Conservation (phyloP, 2,888 invertebrate species). For the Embidobia sp. region DNA sequence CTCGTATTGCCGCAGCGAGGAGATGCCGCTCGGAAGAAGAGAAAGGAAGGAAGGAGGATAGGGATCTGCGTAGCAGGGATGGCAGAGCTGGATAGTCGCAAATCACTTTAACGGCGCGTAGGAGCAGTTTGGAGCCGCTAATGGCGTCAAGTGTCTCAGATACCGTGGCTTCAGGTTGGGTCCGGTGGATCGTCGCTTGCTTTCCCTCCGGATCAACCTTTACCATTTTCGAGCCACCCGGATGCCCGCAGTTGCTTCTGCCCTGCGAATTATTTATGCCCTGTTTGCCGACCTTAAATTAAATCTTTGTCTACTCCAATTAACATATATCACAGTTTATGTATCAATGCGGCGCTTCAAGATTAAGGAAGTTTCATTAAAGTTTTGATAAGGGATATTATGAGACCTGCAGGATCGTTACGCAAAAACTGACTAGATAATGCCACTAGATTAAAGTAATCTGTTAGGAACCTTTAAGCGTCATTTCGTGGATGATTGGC, state of each 20-base stretch:
- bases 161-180: slow-evolving; percentile 74
- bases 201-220: slow-evolving; percentile 48
- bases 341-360: slow-evolving; percentile 55
- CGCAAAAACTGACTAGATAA: slow-evolving; percentile 37
- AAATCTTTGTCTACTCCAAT: slow-evolving; percentile 60
- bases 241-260: slow-evolving; percentile 33
- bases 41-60: slow-evolving; percentile 39
- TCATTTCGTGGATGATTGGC: slow-evolving; percentile 20
- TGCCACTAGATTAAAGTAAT: slow-evolving; percentile 31
- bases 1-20: slow-evolving; percentile 55
- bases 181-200: slow-evolving; percentile 68
- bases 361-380: slow-evolving; percentile 53
- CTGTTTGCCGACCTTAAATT: slow-evolving; percentile 60
- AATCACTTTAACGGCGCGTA: slow-evolving; percentile 80
- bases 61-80: slow-evolving; percentile 21
- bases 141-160: slow-evolving; percentile 81
- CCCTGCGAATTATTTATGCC: slow-evolving; percentile 52
- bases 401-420: slow-evolving; percentile 24
- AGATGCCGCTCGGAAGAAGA: slow-evolving; percentile 49
- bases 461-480: slow-evolving; percentile 23
- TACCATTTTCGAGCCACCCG: no score
- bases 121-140: slow-evolving; percentile 80
- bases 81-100: slow-evolving; percentile 74
- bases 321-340: slow-evolving; percentile 61
- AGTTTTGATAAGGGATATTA: slow-evolving; percentile 49